phyloP scores from a whole-genome alignment of 2,888 invertebrate species.

The Acleris literana region DNA sequence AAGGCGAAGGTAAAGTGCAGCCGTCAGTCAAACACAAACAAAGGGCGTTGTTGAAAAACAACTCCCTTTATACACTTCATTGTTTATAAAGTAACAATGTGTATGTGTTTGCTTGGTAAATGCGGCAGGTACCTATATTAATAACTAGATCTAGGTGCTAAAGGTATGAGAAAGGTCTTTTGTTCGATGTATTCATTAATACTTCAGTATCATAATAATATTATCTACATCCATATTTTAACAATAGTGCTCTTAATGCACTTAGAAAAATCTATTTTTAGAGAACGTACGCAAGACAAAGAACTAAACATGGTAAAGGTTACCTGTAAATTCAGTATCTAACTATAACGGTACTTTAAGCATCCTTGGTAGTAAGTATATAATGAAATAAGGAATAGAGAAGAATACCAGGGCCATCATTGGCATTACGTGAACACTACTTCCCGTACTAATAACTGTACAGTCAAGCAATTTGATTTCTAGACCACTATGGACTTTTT shows the following conservation, averaged over 20 bases:
- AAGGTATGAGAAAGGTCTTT: slow-evolving; percentile 25
- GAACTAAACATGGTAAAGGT: too few relatives aligned
- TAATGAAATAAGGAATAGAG: too few relatives aligned
- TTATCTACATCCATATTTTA: slow-evolving; percentile 11
- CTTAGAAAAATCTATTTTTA: neutral
- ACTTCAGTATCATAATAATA: slow-evolving; percentile 27
- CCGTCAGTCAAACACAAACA: slow-evolving; percentile 41
- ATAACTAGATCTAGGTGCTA: slow-evolving; percentile 25
- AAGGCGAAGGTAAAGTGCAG: slow-evolving; percentile 42
- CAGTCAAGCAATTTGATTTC: too few relatives aligned
- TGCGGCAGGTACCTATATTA: slow-evolving; percentile 20
- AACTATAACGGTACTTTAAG: too few relatives aligned
- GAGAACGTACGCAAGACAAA: too few relatives aligned
- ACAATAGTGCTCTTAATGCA: slow-evolving; percentile 10
- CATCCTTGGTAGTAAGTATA: too few relatives aligned
- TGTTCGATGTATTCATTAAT: slow-evolving; percentile 15
- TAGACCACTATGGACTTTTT: too few relatives aligned
- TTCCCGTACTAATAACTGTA: too few relatives aligned
- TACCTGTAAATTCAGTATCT: too few relatives aligned
- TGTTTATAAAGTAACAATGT: slow-evolving; percentile 69
- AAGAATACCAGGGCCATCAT: too few relatives aligned
- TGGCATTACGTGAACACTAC: too few relatives aligned
- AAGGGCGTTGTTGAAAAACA: slow-evolving; percentile 75
- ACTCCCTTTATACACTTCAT: slow-evolving; percentile 64
- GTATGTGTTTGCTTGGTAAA: slow-evolving; percentile 47